phyloP scores from a whole-genome alignment of 2,113 vertebrate genomes.

The Actinemys pallida region DNA sequence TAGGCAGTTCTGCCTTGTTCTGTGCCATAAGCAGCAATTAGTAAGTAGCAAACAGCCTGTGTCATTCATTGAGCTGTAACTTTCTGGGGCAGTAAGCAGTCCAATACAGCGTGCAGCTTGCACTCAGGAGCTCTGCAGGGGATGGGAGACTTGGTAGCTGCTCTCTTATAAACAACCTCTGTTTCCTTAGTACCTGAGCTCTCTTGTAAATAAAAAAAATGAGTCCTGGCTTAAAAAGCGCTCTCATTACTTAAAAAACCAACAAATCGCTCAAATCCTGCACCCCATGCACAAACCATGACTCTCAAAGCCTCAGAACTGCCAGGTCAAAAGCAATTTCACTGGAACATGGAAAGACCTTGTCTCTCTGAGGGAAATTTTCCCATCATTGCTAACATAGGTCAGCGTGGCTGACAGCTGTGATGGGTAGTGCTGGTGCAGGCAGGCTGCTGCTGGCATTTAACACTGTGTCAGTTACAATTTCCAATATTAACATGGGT shows the following conservation, averaged over 20 bases:
- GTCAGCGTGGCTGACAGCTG: fast-evolving
- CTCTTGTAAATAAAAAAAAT: neutral
- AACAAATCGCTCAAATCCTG: neutral
- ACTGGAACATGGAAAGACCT: neutral
- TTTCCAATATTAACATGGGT: slow-evolving; percentile 39
- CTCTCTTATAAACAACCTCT: neutral
- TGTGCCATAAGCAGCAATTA: neutral
- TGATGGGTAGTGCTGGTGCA: neutral
- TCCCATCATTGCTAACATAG: neutral
- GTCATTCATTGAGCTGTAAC: fast-evolving
- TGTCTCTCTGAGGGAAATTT: slow-evolving; percentile 18
- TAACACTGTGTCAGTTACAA: slow-evolving; percentile 22
- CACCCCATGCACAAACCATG: neutral
- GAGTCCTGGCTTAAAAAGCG: neutral
- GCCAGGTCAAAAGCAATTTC: slow-evolving; percentile 20
- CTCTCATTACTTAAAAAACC: neutral
- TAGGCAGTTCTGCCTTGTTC: neutral
- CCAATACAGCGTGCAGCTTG: fast-evolving
- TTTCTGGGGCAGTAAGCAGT: neutral
- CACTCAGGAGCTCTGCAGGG: neutral
- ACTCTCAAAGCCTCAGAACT: neutral
- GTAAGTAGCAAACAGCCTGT: neutral
- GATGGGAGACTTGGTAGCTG: neutral
- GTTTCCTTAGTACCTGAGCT: neutral
- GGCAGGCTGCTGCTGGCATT: slow-evolving; percentile 45